These are phyloP conservation scores for Poecilia velifera DNA, from an alignment of 2,797 vertebrate species.

Conservation along the genomic window DNA sequence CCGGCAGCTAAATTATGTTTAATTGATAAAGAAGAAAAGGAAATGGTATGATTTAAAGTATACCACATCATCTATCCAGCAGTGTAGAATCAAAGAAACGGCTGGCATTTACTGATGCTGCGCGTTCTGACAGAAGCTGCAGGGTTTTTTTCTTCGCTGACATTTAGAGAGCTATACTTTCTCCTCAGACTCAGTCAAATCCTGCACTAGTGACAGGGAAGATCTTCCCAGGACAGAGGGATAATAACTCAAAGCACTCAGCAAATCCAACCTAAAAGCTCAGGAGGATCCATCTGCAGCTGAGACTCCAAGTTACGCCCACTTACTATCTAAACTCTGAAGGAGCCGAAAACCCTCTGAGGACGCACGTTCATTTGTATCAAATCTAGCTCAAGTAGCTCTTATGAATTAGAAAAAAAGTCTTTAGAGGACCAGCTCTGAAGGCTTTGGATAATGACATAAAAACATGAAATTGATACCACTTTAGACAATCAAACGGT, in stretches of 20 bases:
- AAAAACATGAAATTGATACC: neutral
- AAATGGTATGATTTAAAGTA: neutral
- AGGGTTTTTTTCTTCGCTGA: constrained; percentile 2
- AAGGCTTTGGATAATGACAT: neutral
- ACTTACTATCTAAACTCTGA: neutral
- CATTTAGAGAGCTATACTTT: neutral
- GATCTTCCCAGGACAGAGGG: neutral
- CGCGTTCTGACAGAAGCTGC: neutral
- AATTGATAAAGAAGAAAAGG: neutral
- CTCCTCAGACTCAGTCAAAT: constrained; percentile 1
- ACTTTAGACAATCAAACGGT: neutral
- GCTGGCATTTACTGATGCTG: neutral
- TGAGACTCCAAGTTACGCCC: neutral
- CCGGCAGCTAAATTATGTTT: neutral
- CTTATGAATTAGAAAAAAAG: neutral
- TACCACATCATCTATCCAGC: neutral
- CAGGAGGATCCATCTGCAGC: neutral
- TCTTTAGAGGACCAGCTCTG: neutral
- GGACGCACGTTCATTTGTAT: neutral
- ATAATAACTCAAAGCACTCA: constrained; percentile 8
- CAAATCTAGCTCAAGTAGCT: neutral
- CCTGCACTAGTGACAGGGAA: neutral
- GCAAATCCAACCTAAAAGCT: constrained; percentile 3
- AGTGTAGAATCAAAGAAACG: neutral
- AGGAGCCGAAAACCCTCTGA: neutral